Percentiles rank a stretch among this genome's conserved stretches.
Evolutionary conservation across 2,888 invertebrate genomes (phyloP).

Genomic region (Pantelozetes paolii): DNA sequence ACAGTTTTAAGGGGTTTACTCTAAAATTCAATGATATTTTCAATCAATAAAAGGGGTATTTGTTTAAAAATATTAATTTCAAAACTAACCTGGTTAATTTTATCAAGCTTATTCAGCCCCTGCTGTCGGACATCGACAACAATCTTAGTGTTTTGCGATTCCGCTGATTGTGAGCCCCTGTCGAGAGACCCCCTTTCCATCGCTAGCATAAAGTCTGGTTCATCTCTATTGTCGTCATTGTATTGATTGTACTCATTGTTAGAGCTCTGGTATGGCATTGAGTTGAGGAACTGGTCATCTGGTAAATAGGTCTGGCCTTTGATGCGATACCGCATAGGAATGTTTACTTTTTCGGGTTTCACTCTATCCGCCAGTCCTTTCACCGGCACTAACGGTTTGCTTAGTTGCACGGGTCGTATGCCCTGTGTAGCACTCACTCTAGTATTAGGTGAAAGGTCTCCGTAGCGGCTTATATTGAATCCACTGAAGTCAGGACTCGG

Average conservation of each 20-base stretch:
- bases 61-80: too few species aligned
- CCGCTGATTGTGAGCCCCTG: slow-evolving; percentile 24
- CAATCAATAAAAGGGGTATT: too few species aligned
- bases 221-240: not conserved
- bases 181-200: slow-evolving; percentile 7
- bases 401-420: slow-evolving; percentile 6
- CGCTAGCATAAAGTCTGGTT: not conserved
- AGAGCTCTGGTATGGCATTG: not conserved
- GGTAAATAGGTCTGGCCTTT: not conserved
- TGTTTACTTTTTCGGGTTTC: not conserved
- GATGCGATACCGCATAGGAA: slow-evolving; percentile 7
- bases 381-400: slow-evolving; percentile 10
- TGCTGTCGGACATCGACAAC: not conserved
- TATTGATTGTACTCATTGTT: not conserved
- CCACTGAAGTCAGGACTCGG: slow-evolving; percentile 49
- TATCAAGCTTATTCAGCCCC: not conserved
- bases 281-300: not conserved
- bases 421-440: not conserved
- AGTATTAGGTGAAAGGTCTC: not conserved
- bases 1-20: not conserved
- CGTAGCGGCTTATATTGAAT: slow-evolving; percentile 46
- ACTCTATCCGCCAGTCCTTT: not conserved
- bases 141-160: not conserved
- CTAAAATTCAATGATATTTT: too few species aligned
- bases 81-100: too few species aligned